Base-by-base conservation (phyloP, 1,140 invertebrate genomes). In the Lanistes nyassanus region DNA sequence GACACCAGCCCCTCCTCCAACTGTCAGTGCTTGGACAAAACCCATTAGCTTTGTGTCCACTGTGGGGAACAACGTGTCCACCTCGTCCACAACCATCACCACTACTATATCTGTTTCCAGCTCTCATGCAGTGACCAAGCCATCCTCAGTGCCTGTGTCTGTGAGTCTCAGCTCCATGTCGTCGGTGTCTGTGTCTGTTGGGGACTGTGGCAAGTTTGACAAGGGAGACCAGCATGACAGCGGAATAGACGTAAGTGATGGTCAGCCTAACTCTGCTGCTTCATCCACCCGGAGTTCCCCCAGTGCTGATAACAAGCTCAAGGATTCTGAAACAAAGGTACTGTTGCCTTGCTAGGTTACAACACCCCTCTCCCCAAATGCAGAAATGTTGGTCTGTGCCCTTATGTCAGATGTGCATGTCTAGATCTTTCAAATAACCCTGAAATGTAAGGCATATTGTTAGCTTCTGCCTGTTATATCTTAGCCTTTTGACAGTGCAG, bases 1-100 rank as follows among this genome's bases (percentile, higher is more conserved):
- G 72, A 69, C 82, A 55, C 89, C 92, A 1, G 92, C 93, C 4
- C 92, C 94, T 5, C 92, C 92, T 31, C 93, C 93, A 0, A 82
- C 92, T 3, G 92, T 94, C 2, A 96, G 94, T 87, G 95, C 95
- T 19, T 96, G 95, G 95, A 94, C 95, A 80, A 96, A 95, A 86
- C 94, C 94, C 4, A 93, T 95, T 77, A 92, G 92, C 76, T 85
- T 88, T 65, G 77, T 65, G 31, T 67, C 79, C 42, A 71, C 79
- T 19, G 71, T 78, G 7, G 66, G 72, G 3, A 56, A 29, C 29
- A 42, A 47, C 51, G 51, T 31, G 23, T 2, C 16, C 31, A 23
- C 53, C 3, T 21, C 37, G 1, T 42, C 70, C 21, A 58, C 55
- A n/a, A 34, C 70, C 21, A 37, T 37, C 11, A 19, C 65, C 5